Evolutionary conservation across 2,888 invertebrate genomes (phyloP), one percentile per base, ranked within the genome.

Genomic region (Ophion ellenae): DNA sequence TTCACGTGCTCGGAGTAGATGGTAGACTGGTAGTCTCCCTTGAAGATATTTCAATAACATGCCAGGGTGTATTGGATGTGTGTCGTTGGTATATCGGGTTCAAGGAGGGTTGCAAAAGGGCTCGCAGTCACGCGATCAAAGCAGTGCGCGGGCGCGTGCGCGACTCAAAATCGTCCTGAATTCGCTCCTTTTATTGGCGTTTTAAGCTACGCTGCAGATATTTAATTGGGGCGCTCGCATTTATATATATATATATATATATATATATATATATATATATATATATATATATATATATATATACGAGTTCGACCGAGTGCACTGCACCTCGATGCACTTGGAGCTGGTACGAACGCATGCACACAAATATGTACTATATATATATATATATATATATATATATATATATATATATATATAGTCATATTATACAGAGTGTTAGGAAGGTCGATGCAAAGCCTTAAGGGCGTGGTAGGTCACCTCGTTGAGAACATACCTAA

Each of bases 191-290:
- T 20, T 57, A 57, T 53, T 53, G 53, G 53, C 5, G 53, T 17
- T 64, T 77, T 36, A n/a, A 57, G 45, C 20, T 53, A 17, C 32
- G 75, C 40, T 74, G 70, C 85, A 57, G 74, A 78, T 45, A 74
- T 85, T 78, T 85, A 85, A 85, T 85, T 85, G 81, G 81, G 77
- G 78, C 85, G 81, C 74, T 24, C 67, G 73, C 75, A 36, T 47
- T 61, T 28, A 14, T 14, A 75, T 11, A 14, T 20, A 17, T 11
- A 9, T 36, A 32, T 4, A 53, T 28, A 7, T n/a, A 32, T n/a
- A n/a, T n/a, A n/a, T n/a, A n/a, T n/a, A n/a, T n/a, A n/a, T n/a
- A n/a, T n/a, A n/a, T n/a, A n/a, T n/a, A n/a, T n/a, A n/a, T n/a
- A n/a, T n/a, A n/a, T n/a, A 36, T 7, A 14, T n/a, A 14, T 9